Base-by-base conservation (phyloP, 2,797 vertebrate species). In the Epinephelus malabaricus region DNA sequence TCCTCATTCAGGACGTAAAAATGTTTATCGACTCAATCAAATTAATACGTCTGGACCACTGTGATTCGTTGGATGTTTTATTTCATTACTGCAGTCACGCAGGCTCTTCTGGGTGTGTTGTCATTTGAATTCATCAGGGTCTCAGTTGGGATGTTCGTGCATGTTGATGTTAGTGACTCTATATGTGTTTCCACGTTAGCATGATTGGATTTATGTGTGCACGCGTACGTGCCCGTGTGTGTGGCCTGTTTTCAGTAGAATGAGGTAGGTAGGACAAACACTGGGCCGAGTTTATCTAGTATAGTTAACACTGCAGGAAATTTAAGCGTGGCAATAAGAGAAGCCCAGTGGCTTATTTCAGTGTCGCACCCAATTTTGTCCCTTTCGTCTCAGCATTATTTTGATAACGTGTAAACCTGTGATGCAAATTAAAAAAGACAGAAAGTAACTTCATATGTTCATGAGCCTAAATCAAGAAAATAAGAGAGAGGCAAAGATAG, bases 1-100 rank as follows among this genome's bases (percentile, higher is more conserved):
- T 67, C 84, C 43, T 86, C 50, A 45, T 65, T 83, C 74, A 80
- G 25, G 45, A 49, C 14, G 12, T 50, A 15, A 84, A 88, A 68
- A 83, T 92, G 79, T 91, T 92, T 92, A 91, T 78, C 66, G 45
- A 75, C 80, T 91, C 90, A 87, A 85, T 92, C 89, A 93, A 78
- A 91, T 88, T 53, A 91, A 92, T 91, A 65, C 61, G 23, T 67
- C 38, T 85, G 79, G 91, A 92, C 83, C 40, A 17, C 78, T 81
- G 82, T 59, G 78, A 73, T 70, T 73, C 17, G 46, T 69, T 63
- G 81, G 30, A 83, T 89, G 86, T 84, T 88, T 88, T 71, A 78
- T 88, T 90, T 90, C 66, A 60, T 67, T 45, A 8, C 64, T 76
- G 71, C 25, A 76, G 72, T 79, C 86, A 75, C 12, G 50, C 78